Base-by-base conservation (phyloP, 2,888 invertebrate species). In the Choristoneura rosaceana region DNA sequence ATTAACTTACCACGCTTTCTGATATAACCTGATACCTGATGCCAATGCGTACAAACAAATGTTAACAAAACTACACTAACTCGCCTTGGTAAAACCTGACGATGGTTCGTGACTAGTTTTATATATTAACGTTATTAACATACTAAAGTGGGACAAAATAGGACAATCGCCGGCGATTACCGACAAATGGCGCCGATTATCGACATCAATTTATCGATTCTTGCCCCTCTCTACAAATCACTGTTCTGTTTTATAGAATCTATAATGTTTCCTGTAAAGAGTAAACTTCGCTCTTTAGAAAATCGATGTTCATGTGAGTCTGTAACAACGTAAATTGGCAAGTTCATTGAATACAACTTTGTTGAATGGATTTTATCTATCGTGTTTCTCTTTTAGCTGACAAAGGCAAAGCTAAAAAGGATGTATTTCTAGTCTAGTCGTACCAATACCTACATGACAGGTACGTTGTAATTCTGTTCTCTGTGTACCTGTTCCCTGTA, bases 71-170 rank as follows among this genome's bases (percentile, higher is more conserved):
- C 65, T 38, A 41, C 12, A 64, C 65, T 52, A 52, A 62, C 62
- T 33, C 43, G 62, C 25, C 25, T 43, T 25, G 33, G 41, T 62
- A 61, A 69, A 69, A 52, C 50, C 47, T 69, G 45, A 61, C 14
- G 15, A 69, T 43, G 45, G 38, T 59, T 69, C 69, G 71, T 71
- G 69, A 71, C 74, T 17, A 50, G 71, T 41, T 67, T 62, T 50
- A 17, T 47, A 50, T 25, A 41, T 68, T 33, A 59, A 78, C 68
- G 76, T 77, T 81, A 89, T 89, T 88, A 85, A 84, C 86, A 87
- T 87, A 88, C 86, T 87, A 87, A 84, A 81, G 78, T 80, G 77
- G 74, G 79, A 83, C 82, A 81, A 87, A 84, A 79, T 80, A 79
- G 81, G 80, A 78, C 82, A 79, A 75, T 79, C 75, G 76, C 76